Evolutionary conservation across 2,888 invertebrate genomes (phyloP), one percentile per base, ranked within the genome.

Genomic region (Sisyra nigra): DNA sequence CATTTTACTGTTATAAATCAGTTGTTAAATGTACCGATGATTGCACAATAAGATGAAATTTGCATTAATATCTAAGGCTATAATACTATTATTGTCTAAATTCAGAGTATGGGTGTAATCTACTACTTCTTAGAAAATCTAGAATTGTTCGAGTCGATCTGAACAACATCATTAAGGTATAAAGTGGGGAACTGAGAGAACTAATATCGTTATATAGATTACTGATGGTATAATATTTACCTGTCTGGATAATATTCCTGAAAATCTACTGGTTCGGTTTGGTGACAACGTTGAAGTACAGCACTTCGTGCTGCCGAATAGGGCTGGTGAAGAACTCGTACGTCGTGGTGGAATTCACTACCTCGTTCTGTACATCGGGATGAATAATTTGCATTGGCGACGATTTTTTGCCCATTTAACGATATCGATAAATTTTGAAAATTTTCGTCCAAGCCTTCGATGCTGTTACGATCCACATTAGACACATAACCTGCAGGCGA

Each of bases 241-340:
- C 67, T 59, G 53, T 72, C 65, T 48, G 76, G 70, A 62, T 80
- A 84, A 58, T 74, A 71, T 62, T 71, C 67, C 59, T 71, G 67
- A 65, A 84, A 84, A 45, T 62, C 60, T 49, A 76, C 54, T 35
- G 74, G 68, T 49, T 71, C 68, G 17, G 67, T 61, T 62, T 84
- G 83, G 49, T 66, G 66, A 60, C 84, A 85, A 61, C 73, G 72
- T 54, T 74, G 69, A 49, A 84, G 65, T 36, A 63, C 66, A 34
- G 68, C 58, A 46, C 70, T 65, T 46, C 55, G 58, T n/a, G 66
- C 62, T 44, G 57, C 60, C 44, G 45, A 45, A 48, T 15, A 35
- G 17, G 34, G 19, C 19, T 24, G 35, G 13, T 29, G 42, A 17
- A n/a, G 17, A 24, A 24, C 24, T 24, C 24, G 24, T 24, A 24